Conservation (phyloP, 2,113 vertebrate genomes). For the Eublepharis macularius region DNA sequence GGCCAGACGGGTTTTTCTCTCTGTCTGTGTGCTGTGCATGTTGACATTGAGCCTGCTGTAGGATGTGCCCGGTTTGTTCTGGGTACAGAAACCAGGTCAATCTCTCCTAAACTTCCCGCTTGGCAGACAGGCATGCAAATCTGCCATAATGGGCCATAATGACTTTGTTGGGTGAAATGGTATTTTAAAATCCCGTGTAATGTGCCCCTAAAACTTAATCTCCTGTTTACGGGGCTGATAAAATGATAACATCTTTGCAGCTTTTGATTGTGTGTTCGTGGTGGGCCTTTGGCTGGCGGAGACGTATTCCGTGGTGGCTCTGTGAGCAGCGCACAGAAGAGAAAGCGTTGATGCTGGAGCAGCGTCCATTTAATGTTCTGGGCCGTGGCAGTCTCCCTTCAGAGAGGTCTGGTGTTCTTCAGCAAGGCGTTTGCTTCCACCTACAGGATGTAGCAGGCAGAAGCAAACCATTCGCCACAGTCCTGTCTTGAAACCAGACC, state of each 20-base stretch:
- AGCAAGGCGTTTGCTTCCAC: slow-evolving; percentile 78
- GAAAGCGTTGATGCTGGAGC: not conserved
- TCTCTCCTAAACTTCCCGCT: not conserved
- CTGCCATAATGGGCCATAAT: fast-evolving
- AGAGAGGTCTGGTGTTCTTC: slow-evolving; percentile 15
- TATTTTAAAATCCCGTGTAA: fast-evolving
- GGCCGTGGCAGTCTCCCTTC: slow-evolving; percentile 8
- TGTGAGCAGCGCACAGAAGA: not conserved
- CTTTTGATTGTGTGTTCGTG: fast-evolving
- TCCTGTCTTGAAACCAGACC: not conserved
- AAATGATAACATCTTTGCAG: fast-evolving
- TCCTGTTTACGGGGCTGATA: not conserved
- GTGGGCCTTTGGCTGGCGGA: not conserved
- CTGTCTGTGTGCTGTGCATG: too few relatives aligned
- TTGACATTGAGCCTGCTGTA: not conserved
- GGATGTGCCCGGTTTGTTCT: not conserved
- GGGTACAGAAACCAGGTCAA: fast-evolving
- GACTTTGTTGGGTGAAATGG: not conserved
- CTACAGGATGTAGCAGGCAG: slow-evolving; percentile 73
- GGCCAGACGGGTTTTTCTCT: not conserved
- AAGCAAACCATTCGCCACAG: not conserved
- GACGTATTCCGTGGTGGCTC: not conserved
- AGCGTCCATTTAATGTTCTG: fast-evolving
- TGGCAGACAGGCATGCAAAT: fast-evolving
- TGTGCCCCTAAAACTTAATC: fast-evolving